phyloP scores from a whole-genome alignment of 2,888 invertebrate species.

The Incurvaria masculella region DNA sequence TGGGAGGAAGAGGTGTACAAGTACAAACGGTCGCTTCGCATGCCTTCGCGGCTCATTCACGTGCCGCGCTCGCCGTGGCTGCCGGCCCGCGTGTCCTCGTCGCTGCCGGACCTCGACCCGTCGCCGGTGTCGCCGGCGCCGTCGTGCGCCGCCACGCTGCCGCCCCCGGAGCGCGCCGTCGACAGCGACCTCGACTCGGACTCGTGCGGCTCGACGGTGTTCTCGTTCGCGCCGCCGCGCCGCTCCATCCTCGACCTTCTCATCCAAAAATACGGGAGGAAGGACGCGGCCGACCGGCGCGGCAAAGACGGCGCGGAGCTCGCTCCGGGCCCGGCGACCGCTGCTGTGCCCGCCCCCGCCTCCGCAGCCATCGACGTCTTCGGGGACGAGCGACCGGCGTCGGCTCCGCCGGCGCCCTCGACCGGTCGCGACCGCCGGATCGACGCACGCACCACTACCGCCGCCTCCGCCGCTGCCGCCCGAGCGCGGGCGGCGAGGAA shows the following conservation, averaged over 20 bases:
- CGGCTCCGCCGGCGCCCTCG: constrained; percentile 73
- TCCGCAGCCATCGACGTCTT: constrained; percentile 62
- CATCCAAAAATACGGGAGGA: constrained; percentile 64
- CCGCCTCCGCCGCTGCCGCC: constrained; percentile 70
- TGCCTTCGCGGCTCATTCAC: constrained; percentile 77
- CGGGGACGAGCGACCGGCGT: constrained; percentile 73
- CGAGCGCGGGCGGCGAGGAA: constrained; percentile 64
- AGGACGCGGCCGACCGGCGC: constrained; percentile 27
- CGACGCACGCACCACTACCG: constrained; percentile 55
- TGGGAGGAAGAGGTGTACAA: constrained; percentile 83
- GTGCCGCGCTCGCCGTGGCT: constrained; percentile 58
- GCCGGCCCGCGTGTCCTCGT: constrained; percentile 67
- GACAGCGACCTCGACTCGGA: constrained; percentile 68
- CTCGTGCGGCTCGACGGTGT: constrained; percentile 64
- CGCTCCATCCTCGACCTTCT: constrained; percentile 65
- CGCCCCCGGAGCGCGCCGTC: constrained; percentile 46
- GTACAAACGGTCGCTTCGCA: constrained; percentile 77
- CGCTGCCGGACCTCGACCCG: constrained; percentile 74
- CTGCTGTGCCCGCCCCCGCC: neutral
- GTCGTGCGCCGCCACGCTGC: constrained; percentile 57
- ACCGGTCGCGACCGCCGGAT: constrained; percentile 43
- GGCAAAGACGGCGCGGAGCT: constrained; percentile 30
- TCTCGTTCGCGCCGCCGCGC: constrained; percentile 41
- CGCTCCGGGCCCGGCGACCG: constrained; percentile 51
- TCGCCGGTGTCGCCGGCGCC: constrained; percentile 68